These are phyloP conservation scores for Stenoptilia bipunctidactyla DNA, from an alignment of 2,888 invertebrate genomes.

Conservation along the genomic window DNA sequence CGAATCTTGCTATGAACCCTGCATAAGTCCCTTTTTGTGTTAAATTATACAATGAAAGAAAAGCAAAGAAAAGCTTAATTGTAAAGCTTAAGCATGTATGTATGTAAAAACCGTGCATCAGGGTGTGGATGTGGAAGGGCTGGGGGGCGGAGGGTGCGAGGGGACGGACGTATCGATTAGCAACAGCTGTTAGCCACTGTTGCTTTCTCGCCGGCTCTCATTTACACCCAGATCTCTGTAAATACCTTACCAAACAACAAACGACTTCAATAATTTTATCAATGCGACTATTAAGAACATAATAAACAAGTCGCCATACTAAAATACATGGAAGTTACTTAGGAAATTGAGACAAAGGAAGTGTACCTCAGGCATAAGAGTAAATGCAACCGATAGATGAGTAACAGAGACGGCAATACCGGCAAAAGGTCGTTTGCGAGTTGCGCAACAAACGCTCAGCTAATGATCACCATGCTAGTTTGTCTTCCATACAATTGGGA, in stretches of 20 bases:
- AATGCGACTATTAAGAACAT: too few species aligned
- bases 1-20: too few species aligned
- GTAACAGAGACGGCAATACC: conserved; percentile 8
- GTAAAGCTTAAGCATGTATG: too few species aligned
- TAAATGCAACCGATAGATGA: not conserved
- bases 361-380: not conserved
- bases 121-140: not conserved
- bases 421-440: conserved; percentile 2
- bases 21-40: too few species aligned
- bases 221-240: conserved; percentile 4
- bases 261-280: too few species aligned
- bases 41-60: too few species aligned
- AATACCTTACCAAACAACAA: not conserved
- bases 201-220: not conserved
- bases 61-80: too few species aligned
- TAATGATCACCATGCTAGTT: conserved; percentile 25
- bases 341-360: not conserved
- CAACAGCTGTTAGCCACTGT: conserved; percentile 14
- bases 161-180: conserved; percentile 14
- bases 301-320: too few species aligned
- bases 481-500: too few species aligned
- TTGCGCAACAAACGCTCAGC: conserved; percentile 4
- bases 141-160: conserved; percentile 4
- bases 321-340: too few species aligned
- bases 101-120: too few species aligned